Evolutionary conservation across 2,113 vertebrate genomes (phyloP), one percentile per base, ranked within the genome.

Genomic region (Centrocercus urophasianus): DNA sequence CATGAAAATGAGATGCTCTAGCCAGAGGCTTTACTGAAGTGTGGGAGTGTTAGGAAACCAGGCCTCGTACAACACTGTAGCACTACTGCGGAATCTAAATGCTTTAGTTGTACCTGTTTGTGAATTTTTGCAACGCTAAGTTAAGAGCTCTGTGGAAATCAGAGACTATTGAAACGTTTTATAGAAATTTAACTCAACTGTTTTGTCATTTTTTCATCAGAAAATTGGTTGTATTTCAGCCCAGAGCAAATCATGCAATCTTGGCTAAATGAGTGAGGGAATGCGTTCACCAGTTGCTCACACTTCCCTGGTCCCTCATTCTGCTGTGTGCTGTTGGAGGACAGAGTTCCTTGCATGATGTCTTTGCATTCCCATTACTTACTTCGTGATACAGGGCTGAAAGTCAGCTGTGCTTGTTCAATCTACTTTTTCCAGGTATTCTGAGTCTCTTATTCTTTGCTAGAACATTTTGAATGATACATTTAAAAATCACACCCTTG

Each of bases 141-240:
- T 63, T 69, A 66, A 89, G 85, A 77, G 66, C 59, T 83, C 71
- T 25, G 72, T 89, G 77, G 92, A 91, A 85, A 93, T 85, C 67
- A 87, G 82, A 66, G 43, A 48, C 34, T 22, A 56, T 13, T 52
- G 40, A 93, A 89, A 95, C 91, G 76, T 63, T 85, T 87, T 94
- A 80, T 63, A 93, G 40, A 88, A 91, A 77, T 91, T 79, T 85
- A 85, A 91, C 87, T 95, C 78, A 78, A 36, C 43, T 3, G 2
- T 10, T 32, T 20, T 11, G 70, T 93, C 5, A 9, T 20, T 11
- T 81, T 95, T 85, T 82, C 11, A 77, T 70, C 24, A 63, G 82
- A 91, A 94, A 94, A 96, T 65, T 85, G 75, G 85, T 96, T 91
- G 93, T 22, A 54, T 85, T 91, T 94, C 59, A 79, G 84, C 64